Base-by-base conservation (phyloP, 1,140 invertebrate genomes). In the Atta texana region DNA sequence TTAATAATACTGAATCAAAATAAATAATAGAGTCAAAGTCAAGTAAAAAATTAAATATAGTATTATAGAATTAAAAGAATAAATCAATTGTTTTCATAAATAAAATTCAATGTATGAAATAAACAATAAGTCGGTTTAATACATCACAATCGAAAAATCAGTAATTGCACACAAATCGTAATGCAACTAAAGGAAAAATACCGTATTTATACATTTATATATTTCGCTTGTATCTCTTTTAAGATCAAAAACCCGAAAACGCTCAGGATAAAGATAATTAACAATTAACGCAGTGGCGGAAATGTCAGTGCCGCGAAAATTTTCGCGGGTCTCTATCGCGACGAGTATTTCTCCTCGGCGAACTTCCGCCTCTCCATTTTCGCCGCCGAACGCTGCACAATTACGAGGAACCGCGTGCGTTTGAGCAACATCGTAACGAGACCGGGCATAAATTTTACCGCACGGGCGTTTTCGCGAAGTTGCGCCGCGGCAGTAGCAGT, bases 351-450 rank as follows among this genome's bases (percentile, higher is more conserved):
- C 53, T 51, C 78, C 80, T 55, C 69, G 39, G 80, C 80, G 69
- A 75, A 84, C 80, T 84, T 84, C 80, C 80, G 69, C 55, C 68
- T 51, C 80, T 72, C 34, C 68, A 82, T 82, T 82, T 82, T 82
- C 68, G 55, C 80, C 39, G 69, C 80, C 80, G 55, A 84, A 84
- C 80, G 69, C 39, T 44, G 39, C 69, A 84, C 80, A 84, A 84
- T 84, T 84, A 84, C 69, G 80, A 78, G 69, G 57, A 82, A 84
- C 69, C 80, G 80, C 69, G 68, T 55, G 80, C 80, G 69, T 84
- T 84, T 84, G 68, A 84, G 80, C 69, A 84, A 84, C 80, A 84
- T 84, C 80, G 55, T 84, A 84, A 84, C 80, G 55, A 84, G 80
- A 74, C 80, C 69, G 24, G 80, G 80, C 80, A 71, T 84, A 84